A percentile compares a stretch with the other conserved stretches of the same genome.
These are phyloP conservation scores for Nyctalus aviator DNA, from an alignment of 2,797 vertebrate genomes.

Conservation along the genomic window DNA sequence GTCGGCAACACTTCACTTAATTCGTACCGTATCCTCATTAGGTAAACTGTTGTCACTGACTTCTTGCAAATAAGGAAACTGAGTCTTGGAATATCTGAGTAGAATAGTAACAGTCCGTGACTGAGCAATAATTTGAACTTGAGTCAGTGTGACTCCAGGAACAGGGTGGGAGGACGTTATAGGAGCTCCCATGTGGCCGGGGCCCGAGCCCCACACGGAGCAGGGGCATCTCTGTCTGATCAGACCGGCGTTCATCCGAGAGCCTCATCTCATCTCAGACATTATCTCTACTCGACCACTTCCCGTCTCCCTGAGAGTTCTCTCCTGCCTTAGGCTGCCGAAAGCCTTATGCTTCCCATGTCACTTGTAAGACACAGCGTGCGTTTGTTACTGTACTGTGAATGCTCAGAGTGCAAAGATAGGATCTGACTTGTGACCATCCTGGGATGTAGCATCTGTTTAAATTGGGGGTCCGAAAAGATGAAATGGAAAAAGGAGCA, in stretches of 20 bases:
- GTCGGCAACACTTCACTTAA: neutral
- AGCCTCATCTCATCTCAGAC: neutral
- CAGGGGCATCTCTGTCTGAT: neutral
- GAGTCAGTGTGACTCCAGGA: neutral
- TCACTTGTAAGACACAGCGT: neutral
- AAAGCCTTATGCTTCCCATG: neutral
- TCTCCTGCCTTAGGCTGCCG: neutral
- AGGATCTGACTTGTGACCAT: neutral
- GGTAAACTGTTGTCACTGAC: neutral
- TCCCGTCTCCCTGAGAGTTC: neutral
- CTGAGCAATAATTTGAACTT: neutral
- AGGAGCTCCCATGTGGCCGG: neutral
- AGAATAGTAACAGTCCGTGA: neutral
- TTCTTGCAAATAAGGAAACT: constrained; percentile 24
- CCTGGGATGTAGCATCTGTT: neutral
- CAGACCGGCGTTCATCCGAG: neutral
- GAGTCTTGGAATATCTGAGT: neutral
- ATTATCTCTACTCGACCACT: neutral
- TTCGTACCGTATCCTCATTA: neutral
- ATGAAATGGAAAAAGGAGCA: constrained; percentile 39
- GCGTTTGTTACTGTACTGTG: neutral
- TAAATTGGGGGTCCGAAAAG: constrained; percentile 16
- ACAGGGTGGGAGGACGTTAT: neutral
- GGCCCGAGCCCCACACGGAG: neutral
- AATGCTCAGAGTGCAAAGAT: neutral